Percentiles rank a stretch among this genome's conserved stretches.
Conservation (phyloP, 2,797 vertebrate genomes). For the Diplodus sargus region DNA sequence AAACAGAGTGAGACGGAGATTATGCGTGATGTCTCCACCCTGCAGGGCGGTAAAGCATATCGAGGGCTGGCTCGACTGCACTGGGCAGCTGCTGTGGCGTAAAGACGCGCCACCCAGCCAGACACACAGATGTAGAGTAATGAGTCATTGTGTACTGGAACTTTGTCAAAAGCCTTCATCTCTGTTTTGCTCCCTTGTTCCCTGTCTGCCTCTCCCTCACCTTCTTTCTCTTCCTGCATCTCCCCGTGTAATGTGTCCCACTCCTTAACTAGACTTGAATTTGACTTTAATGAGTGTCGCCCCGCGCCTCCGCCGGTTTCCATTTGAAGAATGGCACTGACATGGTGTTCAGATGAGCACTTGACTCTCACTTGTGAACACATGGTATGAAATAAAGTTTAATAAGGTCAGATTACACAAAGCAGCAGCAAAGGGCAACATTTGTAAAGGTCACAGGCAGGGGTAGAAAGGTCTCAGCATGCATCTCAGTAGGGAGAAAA, state of each 20-base stretch:
- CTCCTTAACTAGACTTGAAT: slow-evolving; percentile 31
- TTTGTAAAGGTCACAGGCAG: slow-evolving; percentile 76
- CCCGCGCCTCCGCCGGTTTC: slow-evolving; percentile 27
- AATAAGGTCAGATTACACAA: slow-evolving; percentile 79
- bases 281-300: slow-evolving; percentile 47
- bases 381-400: slow-evolving; percentile 70
- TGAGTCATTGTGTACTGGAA: slow-evolving; percentile 71
- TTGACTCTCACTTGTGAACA: slow-evolving; percentile 55
- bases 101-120: slow-evolving; percentile 67
- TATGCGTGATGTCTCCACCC: slow-evolving; percentile 57
- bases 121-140: slow-evolving; percentile 75
- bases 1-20: slow-evolving; percentile 57
- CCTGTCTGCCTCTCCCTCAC: neutral
- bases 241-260: neutral
- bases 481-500: slow-evolving; percentile 59
- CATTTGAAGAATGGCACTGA: slow-evolving; percentile 42
- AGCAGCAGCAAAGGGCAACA: slow-evolving; percentile 72
- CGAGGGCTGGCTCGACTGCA: slow-evolving; percentile 63
- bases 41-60: slow-evolving; percentile 63
- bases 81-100: slow-evolving; percentile 68
- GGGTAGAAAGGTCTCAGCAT: slow-evolving; percentile 66
- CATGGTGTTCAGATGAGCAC: slow-evolving; percentile 46
- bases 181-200: slow-evolving; percentile 42
- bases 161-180: slow-evolving; percentile 58
- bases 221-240: neutral